Percentiles rank a stretch among this genome's conserved stretches.
Evolutionary conservation across 2,113 vertebrate species (phyloP).

Genomic region (Pollimyrus isidori): DNA sequence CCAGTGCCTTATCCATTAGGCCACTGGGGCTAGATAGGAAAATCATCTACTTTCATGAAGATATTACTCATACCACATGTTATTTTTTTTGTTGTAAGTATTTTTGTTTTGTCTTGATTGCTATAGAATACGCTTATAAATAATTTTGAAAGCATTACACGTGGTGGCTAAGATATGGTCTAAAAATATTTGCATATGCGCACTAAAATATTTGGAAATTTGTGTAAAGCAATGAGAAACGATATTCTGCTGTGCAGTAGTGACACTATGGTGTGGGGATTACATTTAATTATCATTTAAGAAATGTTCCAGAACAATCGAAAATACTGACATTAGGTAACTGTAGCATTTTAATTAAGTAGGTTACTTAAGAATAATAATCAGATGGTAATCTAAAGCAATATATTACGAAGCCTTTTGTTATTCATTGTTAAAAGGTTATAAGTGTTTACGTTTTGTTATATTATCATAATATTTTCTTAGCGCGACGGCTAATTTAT

Average conservation of each 20-base stretch:
- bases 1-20: conserved; percentile 50
- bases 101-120: background rate
- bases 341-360: background rate
- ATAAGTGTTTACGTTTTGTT: background rate
- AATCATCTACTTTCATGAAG: accelerated
- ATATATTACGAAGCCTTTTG: background rate
- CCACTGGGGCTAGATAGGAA: background rate
- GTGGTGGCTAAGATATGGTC: no score
- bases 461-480: background rate
- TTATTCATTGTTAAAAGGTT: background rate
- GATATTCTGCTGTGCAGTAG: no score
- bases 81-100: background rate
- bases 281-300: no score
- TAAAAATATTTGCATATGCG: no score
- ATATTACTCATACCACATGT: background rate
- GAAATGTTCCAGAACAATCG: no score
- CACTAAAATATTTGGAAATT: no score
- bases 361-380: background rate
- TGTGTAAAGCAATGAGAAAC: no score
- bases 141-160: no score
- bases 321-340: no score
- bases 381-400: background rate
- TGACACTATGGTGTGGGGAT: no score
- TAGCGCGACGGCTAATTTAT: background rate
- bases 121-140: no score